Evolutionary conservation across 2,113 vertebrate species (phyloP), one percentile per base, ranked within the genome.

Genomic region (Donacobius atricapilla): DNA sequence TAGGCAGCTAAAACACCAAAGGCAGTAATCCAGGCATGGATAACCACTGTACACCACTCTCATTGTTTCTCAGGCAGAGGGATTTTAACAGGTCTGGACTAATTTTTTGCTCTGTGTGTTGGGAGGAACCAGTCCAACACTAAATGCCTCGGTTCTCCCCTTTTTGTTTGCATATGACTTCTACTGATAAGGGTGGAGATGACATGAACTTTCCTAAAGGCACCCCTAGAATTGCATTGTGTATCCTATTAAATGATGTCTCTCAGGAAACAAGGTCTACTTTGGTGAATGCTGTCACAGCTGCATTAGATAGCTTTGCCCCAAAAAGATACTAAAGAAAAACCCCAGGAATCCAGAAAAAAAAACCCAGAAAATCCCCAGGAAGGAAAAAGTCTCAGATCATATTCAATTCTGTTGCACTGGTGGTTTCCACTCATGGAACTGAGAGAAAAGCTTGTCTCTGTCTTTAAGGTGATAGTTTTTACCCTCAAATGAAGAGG

Each of bases 361-460:
- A 31, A 93, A 93, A 79, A 11, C 37, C 13, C 19, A 56, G n/a
- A 78, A 94, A 77, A n/a, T 11, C 6, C 8, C 5, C 9, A 12
- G 11, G 21, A 33, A 84, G 15, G 3, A 16, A 82, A 20, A 58
- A 25, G 39, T 15, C 17, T 87, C 30, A 50, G 56, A 70, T n/a
- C 3, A 6, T 22, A 25, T n/a, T 81, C 21, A 58, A 22, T 31
- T 83, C 21, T 39, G 3, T 33, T 44, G 6, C 21, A 9, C 15
- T 3, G 1, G 18, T 80, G 20, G 3, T 69, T 92, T 88, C 30
- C 12, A 37, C 11, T 5, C 1, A 0, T 0, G 20, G 40, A 61
- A 19, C 63, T 83, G 6, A 5, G 31, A 83, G 4, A 12, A 73
- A 45, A n/a, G 15, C 22, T 87, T 82, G 7, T 10, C 8, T 82